phyloP scores from a whole-genome alignment of 2,888 invertebrate species.

The Allolobophora icterica region DNA sequence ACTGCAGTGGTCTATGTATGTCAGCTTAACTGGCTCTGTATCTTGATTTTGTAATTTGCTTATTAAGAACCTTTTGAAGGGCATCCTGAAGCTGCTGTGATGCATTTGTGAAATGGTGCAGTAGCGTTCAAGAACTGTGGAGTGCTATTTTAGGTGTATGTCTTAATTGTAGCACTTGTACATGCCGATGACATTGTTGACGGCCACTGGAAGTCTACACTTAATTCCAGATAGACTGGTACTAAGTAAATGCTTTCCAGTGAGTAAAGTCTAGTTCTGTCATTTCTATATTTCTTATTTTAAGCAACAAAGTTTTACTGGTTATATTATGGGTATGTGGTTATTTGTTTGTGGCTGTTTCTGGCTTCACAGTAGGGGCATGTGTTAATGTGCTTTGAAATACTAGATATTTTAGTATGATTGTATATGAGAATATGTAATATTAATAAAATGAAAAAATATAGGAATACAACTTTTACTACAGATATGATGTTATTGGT shows the following conservation, averaged over 20 bases:
- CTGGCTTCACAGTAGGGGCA: too few species aligned
- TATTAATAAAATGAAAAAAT: background rate
- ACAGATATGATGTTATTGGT: too few species aligned
- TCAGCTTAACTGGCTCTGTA: background rate
- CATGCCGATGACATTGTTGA: constrained; percentile 77
- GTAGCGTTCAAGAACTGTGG: background rate
- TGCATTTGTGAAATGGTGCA: background rate
- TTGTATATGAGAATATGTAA: background rate
- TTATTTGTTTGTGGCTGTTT: too few species aligned
- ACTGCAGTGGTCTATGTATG: background rate
- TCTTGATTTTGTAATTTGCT: background rate
- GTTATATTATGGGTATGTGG: too few species aligned
- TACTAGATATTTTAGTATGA: background rate
- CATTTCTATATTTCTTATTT: background rate
- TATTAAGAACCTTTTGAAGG: background rate
- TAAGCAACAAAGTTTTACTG: background rate
- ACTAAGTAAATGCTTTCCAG: constrained; percentile 82
- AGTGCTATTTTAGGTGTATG: background rate
- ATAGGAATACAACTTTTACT: too few species aligned
- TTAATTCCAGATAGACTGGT: constrained; percentile 75
- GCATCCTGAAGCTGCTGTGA: background rate
- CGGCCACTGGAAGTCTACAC: constrained; percentile 78
- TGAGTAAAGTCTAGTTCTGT: constrained; percentile 66
- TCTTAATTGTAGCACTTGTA: constrained; percentile 67
- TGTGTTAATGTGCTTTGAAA: background rate